These are phyloP conservation scores for Solenodon paradoxus DNA, from an alignment of 2,113 vertebrate genomes.

Conservation along the genomic window DNA sequence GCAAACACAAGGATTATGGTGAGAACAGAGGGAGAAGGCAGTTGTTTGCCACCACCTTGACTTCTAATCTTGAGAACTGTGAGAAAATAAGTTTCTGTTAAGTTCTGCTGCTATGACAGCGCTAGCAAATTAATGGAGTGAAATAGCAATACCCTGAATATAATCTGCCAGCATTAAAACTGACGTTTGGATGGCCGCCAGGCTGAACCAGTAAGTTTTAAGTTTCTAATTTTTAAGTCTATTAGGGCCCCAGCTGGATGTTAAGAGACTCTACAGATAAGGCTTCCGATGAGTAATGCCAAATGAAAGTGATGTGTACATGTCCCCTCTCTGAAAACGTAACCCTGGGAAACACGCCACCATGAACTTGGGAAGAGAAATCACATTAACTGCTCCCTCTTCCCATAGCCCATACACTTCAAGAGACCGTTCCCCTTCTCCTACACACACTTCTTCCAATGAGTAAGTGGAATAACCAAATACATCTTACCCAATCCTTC, in stretches of 20 bases:
- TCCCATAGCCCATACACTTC: background rate
- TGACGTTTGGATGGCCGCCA: background rate
- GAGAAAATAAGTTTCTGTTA: background rate
- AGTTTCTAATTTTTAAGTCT: background rate
- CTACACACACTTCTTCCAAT: background rate
- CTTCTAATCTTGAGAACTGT: background rate
- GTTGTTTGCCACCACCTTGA: accelerated
- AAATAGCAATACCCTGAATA: background rate
- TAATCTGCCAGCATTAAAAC: background rate
- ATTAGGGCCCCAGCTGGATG: background rate
- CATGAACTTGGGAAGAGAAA: background rate
- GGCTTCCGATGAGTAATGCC: background rate
- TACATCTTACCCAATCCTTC: constrained; percentile 89
- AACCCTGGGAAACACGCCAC: background rate
- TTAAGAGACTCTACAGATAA: background rate
- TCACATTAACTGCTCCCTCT: background rate
- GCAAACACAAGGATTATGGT: accelerated
- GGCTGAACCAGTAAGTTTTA: background rate
- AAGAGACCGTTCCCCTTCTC: background rate
- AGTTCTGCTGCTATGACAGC: background rate
- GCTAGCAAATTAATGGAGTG: background rate
- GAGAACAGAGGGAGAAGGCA: background rate
- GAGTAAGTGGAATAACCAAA: too few species aligned
- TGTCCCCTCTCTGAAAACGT: background rate
- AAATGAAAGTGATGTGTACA: background rate